A percentile compares a stretch with the other conserved stretches of the same genome.
These are phyloP conservation scores for Hydrozoanthus gracilis DNA, from an alignment of 92 coral and sea anemone species.

Conservation along the genomic window DNA sequence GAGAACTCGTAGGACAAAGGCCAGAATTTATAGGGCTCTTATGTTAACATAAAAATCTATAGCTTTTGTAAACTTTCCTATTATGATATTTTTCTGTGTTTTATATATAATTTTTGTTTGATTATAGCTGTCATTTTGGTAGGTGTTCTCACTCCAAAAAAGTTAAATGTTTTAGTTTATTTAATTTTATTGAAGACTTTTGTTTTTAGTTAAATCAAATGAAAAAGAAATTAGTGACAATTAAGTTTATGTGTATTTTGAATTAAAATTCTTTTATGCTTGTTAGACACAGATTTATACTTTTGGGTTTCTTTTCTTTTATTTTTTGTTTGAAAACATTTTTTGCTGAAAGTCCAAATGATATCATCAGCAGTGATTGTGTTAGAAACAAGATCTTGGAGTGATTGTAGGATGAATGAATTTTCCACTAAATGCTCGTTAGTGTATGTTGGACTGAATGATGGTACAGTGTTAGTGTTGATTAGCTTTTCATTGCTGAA, in stretches of 20 bases:
- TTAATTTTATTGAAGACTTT: too few species aligned
- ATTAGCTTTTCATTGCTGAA: background rate
- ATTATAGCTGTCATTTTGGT: too few species aligned
- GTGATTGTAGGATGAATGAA: background rate
- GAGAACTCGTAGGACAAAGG: background rate
- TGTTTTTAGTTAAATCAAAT: too few species aligned
- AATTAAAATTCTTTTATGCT: too few species aligned
- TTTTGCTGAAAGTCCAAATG: background rate
- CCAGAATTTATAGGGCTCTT: background rate
- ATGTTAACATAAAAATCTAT: background rate
- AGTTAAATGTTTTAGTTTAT: too few species aligned
- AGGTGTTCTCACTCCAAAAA: too few species aligned
- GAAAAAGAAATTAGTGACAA: background rate
- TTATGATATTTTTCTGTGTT: too few species aligned
- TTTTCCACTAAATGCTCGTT: background rate
- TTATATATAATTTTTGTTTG: too few species aligned
- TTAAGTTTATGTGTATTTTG: too few species aligned
- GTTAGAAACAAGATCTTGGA: constrained; percentile 5
- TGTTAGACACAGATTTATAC: too few species aligned
- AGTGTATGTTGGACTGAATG: background rate
- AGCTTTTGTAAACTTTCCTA: background rate
- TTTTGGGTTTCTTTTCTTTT: background rate
- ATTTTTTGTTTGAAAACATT: background rate
- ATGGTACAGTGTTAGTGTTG: background rate
- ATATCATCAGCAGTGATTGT: background rate